Evolutionary conservation across 2,113 vertebrate genomes (phyloP).

Genomic region (Pelobates fuscus): DNA sequence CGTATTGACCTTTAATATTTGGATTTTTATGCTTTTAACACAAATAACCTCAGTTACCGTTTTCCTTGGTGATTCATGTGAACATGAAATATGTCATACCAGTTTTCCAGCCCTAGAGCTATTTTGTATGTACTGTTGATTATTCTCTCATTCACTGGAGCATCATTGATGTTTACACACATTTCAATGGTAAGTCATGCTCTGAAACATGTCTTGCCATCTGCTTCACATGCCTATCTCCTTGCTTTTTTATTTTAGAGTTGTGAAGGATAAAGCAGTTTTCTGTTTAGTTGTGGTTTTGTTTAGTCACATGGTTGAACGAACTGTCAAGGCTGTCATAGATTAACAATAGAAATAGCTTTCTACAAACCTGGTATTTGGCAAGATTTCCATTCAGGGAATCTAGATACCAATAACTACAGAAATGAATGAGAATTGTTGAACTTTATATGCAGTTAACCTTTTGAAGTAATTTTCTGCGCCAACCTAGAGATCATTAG

Average conservation of each 20-base stretch:
- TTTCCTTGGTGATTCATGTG: too few species aligned
- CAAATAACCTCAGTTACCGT: too few species aligned
- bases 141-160: neutral
- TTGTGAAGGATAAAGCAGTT: neutral
- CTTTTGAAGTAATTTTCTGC: neutral
- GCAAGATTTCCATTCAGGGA: neutral
- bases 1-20: too few species aligned
- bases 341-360: neutral
- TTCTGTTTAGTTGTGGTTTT: neutral
- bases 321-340: constrained; percentile 2
- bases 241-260: neutral
- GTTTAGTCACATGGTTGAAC: neutral
- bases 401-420: neutral
- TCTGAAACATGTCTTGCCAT: neutral
- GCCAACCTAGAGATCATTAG: neutral
- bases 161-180: neutral
- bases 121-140: too few species aligned
- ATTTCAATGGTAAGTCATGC: neutral
- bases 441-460: neutral
- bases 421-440: neutral
- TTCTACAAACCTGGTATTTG: neutral
- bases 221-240: neutral
- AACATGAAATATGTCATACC: neutral
- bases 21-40: too few species aligned
- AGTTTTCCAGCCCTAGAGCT: neutral